Base-by-base conservation (phyloP, 2,888 invertebrate genomes). In the Galeruca laticollis region DNA sequence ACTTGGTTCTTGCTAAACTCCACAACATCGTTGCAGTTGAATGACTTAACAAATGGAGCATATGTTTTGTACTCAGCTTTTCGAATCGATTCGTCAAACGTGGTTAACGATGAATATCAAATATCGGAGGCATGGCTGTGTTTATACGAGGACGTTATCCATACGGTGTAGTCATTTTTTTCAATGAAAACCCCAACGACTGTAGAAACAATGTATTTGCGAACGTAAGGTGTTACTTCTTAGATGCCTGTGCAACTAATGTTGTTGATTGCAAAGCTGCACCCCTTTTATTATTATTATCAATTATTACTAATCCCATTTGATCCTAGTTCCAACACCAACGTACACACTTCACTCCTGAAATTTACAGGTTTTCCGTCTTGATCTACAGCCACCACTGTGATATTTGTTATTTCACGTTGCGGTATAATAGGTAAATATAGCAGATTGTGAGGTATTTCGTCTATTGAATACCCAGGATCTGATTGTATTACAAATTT, bases 351-450 rank as follows among this genome's bases (percentile, higher is more conserved):
- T n/a, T 1, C 26, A 0, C 2, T 26, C 1, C 0, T 26, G 1
- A 26, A 26, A 6, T 26, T 26, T 3, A 26, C 6, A 5, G 1
- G 1, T 5, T 4, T 43, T 43, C 10, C 5, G 2, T 43, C 10
- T 43, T 43, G 43, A 43, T 43, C 43, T 11, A 43, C 5, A 43
- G 43, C 43, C n/a, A 43, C 2, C 10, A 2, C 43, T n/a, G 11
- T n/a, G 20, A 64, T 64, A 35, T 56, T 40, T 0, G 33, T 35
- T 33, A 64, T 64, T 40, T 56, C 56, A 26, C 65, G 56, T 31
- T 64, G 65, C 11, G 65, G 65, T 15, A 56, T 57, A 13, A 64
- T 20, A 13, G 43, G 66, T 59, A 65, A 43, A 57, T 65, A 65
- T 40, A 65, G 21, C 26, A 65, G n/a, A 40, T 65, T 65, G 10